These are phyloP conservation scores for Mycetomoellerius zeteki DNA, from an alignment of 1,140 invertebrate species.

Conservation along the genomic window DNA sequence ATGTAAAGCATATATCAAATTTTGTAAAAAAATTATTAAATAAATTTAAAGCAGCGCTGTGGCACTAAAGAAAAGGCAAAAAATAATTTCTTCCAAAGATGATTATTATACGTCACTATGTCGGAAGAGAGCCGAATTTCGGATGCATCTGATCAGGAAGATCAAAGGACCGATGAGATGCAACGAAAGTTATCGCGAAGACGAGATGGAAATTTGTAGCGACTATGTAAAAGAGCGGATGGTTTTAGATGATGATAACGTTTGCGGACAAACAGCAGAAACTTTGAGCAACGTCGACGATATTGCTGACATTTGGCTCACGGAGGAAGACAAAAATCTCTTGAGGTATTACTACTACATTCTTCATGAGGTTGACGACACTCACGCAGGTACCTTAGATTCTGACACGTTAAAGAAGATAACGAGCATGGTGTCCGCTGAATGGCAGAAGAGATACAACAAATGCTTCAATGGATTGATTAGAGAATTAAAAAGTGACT, in stretches of 20 bases:
- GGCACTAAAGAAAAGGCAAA: neutral
- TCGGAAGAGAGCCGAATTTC: constrained; percentile 93
- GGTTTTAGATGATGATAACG: neutral
- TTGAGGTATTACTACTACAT: constrained; percentile 96
- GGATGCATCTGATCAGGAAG: constrained; percentile 90
- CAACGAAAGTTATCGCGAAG: constrained; percentile 73
- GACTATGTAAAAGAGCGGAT: neutral
- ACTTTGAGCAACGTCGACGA: constrained; percentile 1
- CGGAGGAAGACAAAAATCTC: constrained; percentile 90
- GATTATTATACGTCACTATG: constrained; percentile 90
- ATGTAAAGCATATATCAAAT: neutral
- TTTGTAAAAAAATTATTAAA: neutral
- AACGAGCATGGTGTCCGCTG: constrained; percentile 83
- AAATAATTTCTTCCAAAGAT: constrained; percentile 71
- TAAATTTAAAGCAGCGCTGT: constrained; percentile 19
- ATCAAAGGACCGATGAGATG: constrained; percentile 55
- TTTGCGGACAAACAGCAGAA: constrained; percentile 19
- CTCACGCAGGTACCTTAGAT: constrained; percentile 93
- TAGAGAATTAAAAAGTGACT: constrained; percentile 92
- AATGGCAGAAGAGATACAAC: constrained; percentile 88
- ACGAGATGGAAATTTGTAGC: constrained; percentile 81
- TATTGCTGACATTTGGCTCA: constrained; percentile 83
- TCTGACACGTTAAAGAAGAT: constrained; percentile 87
- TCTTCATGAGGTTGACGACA: constrained; percentile 95
- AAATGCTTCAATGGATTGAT: constrained; percentile 88